Evolutionary conservation across 2,797 vertebrate genomes (phyloP).

Genomic region (Lemur catta): DNA sequence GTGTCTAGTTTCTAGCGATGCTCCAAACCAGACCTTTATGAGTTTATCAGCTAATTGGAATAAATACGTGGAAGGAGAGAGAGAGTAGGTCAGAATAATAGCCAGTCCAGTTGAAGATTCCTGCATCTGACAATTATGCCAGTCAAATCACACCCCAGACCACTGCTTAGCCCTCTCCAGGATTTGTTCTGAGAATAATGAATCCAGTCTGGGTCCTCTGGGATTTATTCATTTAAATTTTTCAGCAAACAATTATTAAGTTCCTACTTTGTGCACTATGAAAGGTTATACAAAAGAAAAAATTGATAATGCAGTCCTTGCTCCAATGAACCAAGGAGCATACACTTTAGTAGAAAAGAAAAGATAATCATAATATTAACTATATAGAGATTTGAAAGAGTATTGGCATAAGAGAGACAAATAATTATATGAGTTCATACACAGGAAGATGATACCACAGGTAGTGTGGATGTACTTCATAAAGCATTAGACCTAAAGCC

Average conservation of each 20-base stretch:
- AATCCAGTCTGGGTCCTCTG: neutral
- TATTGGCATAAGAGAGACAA: neutral
- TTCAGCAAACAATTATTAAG: neutral
- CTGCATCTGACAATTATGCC: neutral
- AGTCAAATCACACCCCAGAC: neutral
- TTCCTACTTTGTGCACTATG: neutral
- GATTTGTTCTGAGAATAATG: constrained; percentile 40
- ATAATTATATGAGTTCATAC: neutral
- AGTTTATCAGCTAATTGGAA: constrained; percentile 39
- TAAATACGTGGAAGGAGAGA: neutral
- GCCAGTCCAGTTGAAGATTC: neutral
- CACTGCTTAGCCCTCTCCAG: neutral
- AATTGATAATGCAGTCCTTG: neutral
- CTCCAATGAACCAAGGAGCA: neutral
- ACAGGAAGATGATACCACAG: neutral
- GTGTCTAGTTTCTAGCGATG: neutral
- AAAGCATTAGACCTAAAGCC: neutral
- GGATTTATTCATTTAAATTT: neutral
- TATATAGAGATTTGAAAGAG: neutral
- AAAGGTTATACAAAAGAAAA: neutral
- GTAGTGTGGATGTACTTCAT: neutral
- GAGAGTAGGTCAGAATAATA: neutral
- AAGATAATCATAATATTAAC: neutral
- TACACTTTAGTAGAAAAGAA: neutral
- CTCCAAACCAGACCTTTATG: neutral